Conservation (phyloP, 2,888 invertebrate species). For the Camptogramma bilineatum region DNA sequence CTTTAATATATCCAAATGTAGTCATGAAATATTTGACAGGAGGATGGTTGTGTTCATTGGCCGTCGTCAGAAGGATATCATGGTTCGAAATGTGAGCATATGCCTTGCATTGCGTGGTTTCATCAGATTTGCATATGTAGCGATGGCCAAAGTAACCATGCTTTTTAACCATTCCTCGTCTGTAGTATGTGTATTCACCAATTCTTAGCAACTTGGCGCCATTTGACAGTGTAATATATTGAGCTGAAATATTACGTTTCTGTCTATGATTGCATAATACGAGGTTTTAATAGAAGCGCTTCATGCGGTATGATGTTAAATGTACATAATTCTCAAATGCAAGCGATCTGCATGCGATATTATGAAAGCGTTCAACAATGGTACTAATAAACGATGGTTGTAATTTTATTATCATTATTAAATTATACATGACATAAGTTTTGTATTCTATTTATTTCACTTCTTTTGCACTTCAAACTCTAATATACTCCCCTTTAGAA, state of each 20-base stretch:
- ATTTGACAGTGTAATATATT: conserved; percentile 5
- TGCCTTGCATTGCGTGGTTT: conserved; percentile 21
- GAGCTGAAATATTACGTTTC: conserved; percentile 1
- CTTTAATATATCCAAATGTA: neutral
- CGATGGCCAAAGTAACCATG: neutral
- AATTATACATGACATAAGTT: neutral
- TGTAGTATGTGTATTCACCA: conserved; percentile 16
- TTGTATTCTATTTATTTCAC: neutral
- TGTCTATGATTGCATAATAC: neutral
- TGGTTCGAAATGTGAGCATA: conserved; percentile 13
- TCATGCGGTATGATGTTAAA: neutral
- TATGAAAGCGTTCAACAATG: neutral
- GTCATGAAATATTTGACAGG: conserved; percentile 22
- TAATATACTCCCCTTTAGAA: conserved; percentile 11
- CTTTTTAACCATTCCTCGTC: conserved; percentile 2
- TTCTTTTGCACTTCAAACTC: too few species aligned
- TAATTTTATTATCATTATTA: neutral
- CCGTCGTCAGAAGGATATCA: conserved; percentile 5
- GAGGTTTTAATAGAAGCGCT: neutral
- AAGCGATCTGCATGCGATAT: neutral
- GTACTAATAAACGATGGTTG: neutral
- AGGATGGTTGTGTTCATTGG: conserved; percentile 19
- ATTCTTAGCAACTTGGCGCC: conserved; percentile 17
- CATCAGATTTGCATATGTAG: conserved; percentile 20
- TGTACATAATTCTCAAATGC: neutral